These are phyloP conservation scores for Otocyon megalotis DNA, from an alignment of 2,113 vertebrate genomes.

Conservation along the genomic window DNA sequence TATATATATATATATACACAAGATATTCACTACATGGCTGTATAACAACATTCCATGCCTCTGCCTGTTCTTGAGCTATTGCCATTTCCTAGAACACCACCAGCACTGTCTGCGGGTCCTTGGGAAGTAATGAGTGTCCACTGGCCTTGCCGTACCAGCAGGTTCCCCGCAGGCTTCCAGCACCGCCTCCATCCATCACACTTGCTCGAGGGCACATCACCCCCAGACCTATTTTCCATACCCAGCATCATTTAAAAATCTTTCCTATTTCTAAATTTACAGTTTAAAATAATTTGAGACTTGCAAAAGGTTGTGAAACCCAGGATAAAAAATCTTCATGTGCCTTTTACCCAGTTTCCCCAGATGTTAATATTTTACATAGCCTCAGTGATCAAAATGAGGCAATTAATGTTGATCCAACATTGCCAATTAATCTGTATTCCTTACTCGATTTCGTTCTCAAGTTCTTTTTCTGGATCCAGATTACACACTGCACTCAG, in stretches of 20 bases:
- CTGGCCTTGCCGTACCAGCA: accelerated
- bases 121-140: accelerated
- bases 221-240: background rate
- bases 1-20: background rate
- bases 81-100: background rate
- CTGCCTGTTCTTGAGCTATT: accelerated
- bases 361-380: no score
- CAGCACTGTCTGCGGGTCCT: accelerated
- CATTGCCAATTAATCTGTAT: accelerated
- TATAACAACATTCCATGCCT: background rate
- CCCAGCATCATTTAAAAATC: background rate
- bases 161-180: background rate
- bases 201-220: accelerated
- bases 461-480: background rate
- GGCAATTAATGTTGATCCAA: background rate
- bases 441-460: accelerated
- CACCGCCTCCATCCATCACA: accelerated
- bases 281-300: background rate
- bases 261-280: background rate
- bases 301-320: background rate
- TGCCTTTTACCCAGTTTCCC: no score
- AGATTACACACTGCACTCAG: accelerated
- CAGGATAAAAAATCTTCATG: background rate
- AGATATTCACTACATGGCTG: background rate
- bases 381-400: no score